phyloP scores from a whole-genome alignment of 2,888 invertebrate species.

The Drosophila siamana region DNA sequence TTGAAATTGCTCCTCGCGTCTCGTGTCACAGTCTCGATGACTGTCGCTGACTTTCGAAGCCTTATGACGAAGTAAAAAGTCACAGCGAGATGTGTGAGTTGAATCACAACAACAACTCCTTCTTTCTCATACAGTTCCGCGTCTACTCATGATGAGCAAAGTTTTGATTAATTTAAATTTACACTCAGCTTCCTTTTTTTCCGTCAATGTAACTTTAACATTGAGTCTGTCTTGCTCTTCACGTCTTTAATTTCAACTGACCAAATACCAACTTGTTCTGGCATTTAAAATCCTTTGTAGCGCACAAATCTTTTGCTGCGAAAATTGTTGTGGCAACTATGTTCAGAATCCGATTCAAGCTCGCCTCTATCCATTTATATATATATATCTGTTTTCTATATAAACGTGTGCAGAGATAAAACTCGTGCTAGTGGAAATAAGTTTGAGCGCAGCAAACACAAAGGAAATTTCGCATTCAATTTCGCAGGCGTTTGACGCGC shows the following conservation, averaged over 20 bases:
- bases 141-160: conserved; percentile 56
- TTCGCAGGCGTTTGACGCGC: conserved; percentile 73
- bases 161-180: conserved; percentile 73
- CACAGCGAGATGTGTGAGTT: conserved; percentile 33
- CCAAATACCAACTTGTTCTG: conserved; percentile 24
- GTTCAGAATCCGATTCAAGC: conserved; percentile 35
- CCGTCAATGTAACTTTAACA: background rate
- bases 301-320: conserved; percentile 64
- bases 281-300: conserved; percentile 65
- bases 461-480: conserved; percentile 77
- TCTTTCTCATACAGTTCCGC: background rate
- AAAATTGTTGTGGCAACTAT: conserved; percentile 75
- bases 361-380: conserved; percentile 17
- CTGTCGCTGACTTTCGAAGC: conserved; percentile 66
- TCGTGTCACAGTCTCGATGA: conserved; percentile 25
- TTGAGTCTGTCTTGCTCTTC: background rate
- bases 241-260: conserved; percentile 2
- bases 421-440: conserved; percentile 54
- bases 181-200: conserved; percentile 3
- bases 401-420: conserved; percentile 15
- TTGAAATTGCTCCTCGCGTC: conserved; percentile 67
- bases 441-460: conserved; percentile 60
- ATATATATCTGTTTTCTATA: conserved; percentile 12
- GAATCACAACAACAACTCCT: conserved; percentile 43
- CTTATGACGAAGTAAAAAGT: conserved; percentile 72